These are phyloP conservation scores for Drosophila miranda DNA, from an alignment of 1,140 invertebrate genomes.

Conservation along the genomic window DNA sequence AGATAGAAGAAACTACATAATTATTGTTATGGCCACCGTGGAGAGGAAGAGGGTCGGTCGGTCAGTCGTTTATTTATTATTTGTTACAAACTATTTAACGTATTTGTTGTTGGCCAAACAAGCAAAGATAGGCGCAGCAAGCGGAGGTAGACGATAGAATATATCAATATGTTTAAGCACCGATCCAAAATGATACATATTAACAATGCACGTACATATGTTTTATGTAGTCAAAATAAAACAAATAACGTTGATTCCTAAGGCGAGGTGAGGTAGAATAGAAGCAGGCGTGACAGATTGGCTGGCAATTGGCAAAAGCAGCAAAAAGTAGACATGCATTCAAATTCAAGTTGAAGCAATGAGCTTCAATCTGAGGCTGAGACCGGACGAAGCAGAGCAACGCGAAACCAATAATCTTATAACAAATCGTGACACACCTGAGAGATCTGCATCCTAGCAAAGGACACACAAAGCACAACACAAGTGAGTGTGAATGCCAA, in stretches of 20 bases:
- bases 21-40: slow-evolving; percentile 50
- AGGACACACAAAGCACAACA: slow-evolving; percentile 19
- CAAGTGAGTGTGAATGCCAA: slow-evolving; percentile 2
- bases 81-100: slow-evolving; percentile 65
- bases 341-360: slow-evolving; percentile 24
- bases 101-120: slow-evolving; percentile 36
- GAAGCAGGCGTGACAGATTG: slow-evolving; percentile 9
- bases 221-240: slow-evolving; percentile 54
- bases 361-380: too few species aligned
- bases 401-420: slow-evolving; percentile 26
- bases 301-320: slow-evolving; percentile 32
- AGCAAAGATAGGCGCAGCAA: not conserved
- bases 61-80: slow-evolving; percentile 55
- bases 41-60: slow-evolving; percentile 10
- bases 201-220: slow-evolving; percentile 62
- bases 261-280: slow-evolving; percentile 6
- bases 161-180: slow-evolving; percentile 75
- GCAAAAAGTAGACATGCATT: slow-evolving; percentile 45
- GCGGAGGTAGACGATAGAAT: slow-evolving; percentile 38
- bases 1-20: slow-evolving; percentile 4
- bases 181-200: slow-evolving; percentile 68
- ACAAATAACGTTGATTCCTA: slow-evolving; percentile 60
- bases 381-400: slow-evolving; percentile 16
- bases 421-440: slow-evolving; percentile 13
- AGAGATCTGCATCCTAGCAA: slow-evolving; percentile 14